Base-by-base conservation (phyloP, 2,797 vertebrate genomes). In the Harpagifer antarcticus region DNA sequence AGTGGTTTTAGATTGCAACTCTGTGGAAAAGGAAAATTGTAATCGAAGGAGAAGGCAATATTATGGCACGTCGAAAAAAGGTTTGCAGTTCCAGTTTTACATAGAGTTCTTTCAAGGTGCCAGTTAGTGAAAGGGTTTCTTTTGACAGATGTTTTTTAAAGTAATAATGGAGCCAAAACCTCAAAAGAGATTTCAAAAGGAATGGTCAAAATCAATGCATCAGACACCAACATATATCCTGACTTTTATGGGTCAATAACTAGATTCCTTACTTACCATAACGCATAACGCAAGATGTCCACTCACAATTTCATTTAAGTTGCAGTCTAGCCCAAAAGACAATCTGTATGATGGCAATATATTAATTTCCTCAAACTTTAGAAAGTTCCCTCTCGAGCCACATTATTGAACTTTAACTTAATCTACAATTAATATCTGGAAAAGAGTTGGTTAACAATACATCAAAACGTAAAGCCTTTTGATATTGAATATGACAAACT, bases 1-100 rank as follows among this genome's bases (percentile, higher is more conserved):
- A 76, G 69, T 58, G 67, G 56, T 71, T 68, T 84, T 68, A 57
- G 45, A 82, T 59, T 74, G 61, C 68, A 70, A 54, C 50, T 71
- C 66, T 55, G 43, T 63, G 40, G 58, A 74, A 71, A 77, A 70
- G 40, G 47, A 14, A 27, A 54, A 43, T 56, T 66, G 23, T 43
- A 69, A 79, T 37, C 40, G 56, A 49, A 9, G 43, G 56, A 74
- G 53, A 80, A 74, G 49, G 45, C 33, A 10, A 55, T 56, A 50
- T 68, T 67, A 33, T 55, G 49, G 60, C 10, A 43, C 0, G 2
- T 1, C 0, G 2, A 31, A 27, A 72, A 58, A 64, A 12, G 3
- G 14, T 37, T 12, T 67, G 23, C 23, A 56, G 17, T n/a, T 56
- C 15, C 48, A 20, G 19, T 42, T 73, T 66, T 40, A 43, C 47